Evolutionary conservation across 2,113 vertebrate species (phyloP).

Genomic region (Nicator chloris): DNA sequence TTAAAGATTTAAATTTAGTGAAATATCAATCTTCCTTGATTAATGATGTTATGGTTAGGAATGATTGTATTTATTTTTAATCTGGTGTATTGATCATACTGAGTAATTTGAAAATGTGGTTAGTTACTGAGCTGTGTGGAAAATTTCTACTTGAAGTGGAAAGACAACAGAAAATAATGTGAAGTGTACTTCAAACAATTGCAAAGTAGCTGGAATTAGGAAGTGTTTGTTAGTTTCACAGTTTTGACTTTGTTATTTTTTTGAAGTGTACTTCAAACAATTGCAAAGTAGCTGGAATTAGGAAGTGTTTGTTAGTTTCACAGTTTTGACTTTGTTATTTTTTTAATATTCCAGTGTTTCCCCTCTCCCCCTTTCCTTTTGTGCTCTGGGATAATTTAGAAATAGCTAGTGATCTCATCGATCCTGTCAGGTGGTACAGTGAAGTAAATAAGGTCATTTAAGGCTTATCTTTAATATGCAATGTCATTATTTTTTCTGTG

Average conservation of each 20-base stretch:
- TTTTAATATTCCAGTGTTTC: not conserved
- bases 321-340: not conserved
- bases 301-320: not conserved
- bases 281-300: not conserved
- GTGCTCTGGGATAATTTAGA: not conserved
- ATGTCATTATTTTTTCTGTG: not conserved
- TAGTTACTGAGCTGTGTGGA: not conserved
- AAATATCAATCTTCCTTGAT: not conserved
- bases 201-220: not conserved
- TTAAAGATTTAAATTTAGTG: not conserved
- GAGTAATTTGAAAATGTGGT: not conserved
- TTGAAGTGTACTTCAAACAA: not conserved
- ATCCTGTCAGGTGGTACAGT: not conserved
- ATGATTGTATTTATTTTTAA: not conserved
- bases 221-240: not conserved
- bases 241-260: not conserved
- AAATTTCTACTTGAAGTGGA: not conserved
- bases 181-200: not conserved
- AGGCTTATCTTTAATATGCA: constrained; percentile 18
- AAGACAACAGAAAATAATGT: not conserved
- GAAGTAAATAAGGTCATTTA: constrained; percentile 40
- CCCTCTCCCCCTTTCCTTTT: not conserved
- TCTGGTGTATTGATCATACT: not conserved
- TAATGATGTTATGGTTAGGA: not conserved
- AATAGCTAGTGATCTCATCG: not conserved